Conservation (phyloP, 1,140 invertebrate genomes). For the Drosophila gunungcola region DNA sequence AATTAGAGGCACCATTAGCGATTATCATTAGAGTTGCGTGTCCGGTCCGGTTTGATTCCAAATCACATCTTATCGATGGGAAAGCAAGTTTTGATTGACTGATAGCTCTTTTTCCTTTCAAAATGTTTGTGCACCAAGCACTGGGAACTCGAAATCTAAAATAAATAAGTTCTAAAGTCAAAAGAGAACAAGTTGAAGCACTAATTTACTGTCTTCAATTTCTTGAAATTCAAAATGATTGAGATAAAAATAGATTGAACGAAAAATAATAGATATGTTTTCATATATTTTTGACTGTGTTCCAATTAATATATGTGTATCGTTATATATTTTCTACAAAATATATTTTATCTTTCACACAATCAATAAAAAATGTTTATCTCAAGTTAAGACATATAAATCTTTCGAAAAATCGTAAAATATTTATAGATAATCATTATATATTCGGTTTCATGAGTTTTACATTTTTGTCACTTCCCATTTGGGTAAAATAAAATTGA, state of each 20-base stretch:
- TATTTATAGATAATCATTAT: no score
- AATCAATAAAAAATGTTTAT: no score
- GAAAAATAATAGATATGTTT: not conserved
- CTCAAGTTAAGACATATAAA: no score
- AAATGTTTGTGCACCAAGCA: not conserved
- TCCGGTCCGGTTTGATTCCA: slow-evolving; percentile 57
- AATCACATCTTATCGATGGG: slow-evolving; percentile 20
- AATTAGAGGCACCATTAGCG: slow-evolving; percentile 71
- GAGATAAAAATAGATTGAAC: no score
- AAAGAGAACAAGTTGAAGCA: not conserved
- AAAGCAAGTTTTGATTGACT: not conserved
- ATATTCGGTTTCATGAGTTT: no score
- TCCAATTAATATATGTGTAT: not conserved
- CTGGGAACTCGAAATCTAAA: not conserved
- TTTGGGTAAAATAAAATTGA: no score
- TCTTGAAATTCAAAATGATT: not conserved
- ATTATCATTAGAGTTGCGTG: slow-evolving; percentile 57
- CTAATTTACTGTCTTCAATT: not conserved
- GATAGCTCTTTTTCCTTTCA: not conserved
- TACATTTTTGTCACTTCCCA: no score
- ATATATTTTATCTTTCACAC: no score
- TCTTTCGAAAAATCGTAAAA: no score
- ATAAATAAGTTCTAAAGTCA: not conserved
- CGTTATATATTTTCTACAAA: not conserved
- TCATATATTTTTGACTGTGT: not conserved